Conservation (phyloP, 2,113 vertebrate genomes). For the Silurus meridionalis region DNA sequence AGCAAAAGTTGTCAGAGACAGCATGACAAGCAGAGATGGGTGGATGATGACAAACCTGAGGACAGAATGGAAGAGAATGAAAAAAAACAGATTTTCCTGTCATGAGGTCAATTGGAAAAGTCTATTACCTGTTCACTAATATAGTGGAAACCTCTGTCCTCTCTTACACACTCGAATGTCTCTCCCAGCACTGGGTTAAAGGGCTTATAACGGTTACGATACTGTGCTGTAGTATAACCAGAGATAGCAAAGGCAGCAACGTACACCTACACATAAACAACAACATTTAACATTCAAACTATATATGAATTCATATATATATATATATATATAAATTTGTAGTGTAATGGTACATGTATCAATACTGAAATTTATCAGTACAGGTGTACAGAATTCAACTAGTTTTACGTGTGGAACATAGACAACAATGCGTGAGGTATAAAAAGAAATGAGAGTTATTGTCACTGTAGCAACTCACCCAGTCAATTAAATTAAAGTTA, state of each 20-base stretch:
- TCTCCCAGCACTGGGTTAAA: slow-evolving; percentile 98
- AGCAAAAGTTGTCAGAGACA: slow-evolving; percentile 81
- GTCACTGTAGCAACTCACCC: too few species aligned
- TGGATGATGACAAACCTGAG: slow-evolving; percentile 86
- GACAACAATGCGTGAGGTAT: too few species aligned
- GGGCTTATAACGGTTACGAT: slow-evolving; percentile 91
- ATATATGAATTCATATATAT: too few species aligned
- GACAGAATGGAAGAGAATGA: slow-evolving; percentile 5
- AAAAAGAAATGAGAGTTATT: too few species aligned
- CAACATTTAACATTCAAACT: background rate
- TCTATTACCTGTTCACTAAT: slow-evolving; percentile 89
- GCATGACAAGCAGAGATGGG: slow-evolving; percentile 87
- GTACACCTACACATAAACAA: slow-evolving; percentile 78
- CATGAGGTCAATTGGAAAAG: background rate
- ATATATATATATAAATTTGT: too few species aligned
- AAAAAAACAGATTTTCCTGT: too few species aligned
- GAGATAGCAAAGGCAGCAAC: slow-evolving; percentile 93
- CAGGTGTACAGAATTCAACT: too few species aligned
- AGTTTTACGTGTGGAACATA: too few species aligned
- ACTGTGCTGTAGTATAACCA: slow-evolving; percentile 86
- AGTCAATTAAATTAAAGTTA: too few species aligned
- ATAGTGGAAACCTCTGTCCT: slow-evolving; percentile 88
- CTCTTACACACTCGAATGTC: slow-evolving; percentile 88
- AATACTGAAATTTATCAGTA: too few species aligned
- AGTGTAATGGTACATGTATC: too few species aligned